phyloP scores from a whole-genome alignment of 2,888 invertebrate genomes.

The Papilio gigon region DNA sequence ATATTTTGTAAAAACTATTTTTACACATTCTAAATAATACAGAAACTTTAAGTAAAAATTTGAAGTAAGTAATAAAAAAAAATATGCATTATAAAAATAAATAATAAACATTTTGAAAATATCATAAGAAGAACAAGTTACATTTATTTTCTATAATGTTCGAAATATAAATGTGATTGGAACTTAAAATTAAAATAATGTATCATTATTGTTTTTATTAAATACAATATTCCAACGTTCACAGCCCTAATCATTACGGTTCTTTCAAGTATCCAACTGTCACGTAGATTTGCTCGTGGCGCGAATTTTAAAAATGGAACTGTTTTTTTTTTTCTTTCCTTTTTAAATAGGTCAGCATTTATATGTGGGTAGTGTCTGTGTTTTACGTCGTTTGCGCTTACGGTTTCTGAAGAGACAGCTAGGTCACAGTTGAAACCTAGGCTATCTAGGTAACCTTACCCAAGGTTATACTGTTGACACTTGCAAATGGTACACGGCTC shows the following conservation, averaged over 20 bases:
- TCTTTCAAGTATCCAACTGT: conserved; percentile 47
- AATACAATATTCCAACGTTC: background rate
- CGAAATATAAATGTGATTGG: background rate
- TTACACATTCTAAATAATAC: too few species aligned
- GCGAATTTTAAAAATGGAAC: conserved; percentile 74
- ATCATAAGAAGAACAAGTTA: too few species aligned
- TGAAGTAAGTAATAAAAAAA: too few species aligned
- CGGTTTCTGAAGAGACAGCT: conserved; percentile 33
- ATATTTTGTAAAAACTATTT: too few species aligned
- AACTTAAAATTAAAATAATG: background rate
- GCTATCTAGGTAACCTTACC: conserved; percentile 44
- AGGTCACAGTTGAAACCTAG: conserved; percentile 43
- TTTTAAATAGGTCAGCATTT: conserved; percentile 62
- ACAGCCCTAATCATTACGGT: conserved; percentile 45
- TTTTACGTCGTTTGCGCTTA: conserved; percentile 41
- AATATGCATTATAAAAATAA: too few species aligned
- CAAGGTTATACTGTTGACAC: conserved; percentile 44
- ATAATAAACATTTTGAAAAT: too few species aligned
- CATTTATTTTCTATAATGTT: too few species aligned
- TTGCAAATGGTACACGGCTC: conserved; percentile 1
- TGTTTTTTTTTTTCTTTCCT: conserved; percentile 55
- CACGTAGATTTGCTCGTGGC: conserved; percentile 53
- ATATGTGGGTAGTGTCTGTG: conserved; percentile 53
- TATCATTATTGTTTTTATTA: background rate
- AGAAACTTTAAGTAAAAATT: too few species aligned